Conservation (phyloP, 2,888 invertebrate genomes). For the Netelia fuscicornis region DNA sequence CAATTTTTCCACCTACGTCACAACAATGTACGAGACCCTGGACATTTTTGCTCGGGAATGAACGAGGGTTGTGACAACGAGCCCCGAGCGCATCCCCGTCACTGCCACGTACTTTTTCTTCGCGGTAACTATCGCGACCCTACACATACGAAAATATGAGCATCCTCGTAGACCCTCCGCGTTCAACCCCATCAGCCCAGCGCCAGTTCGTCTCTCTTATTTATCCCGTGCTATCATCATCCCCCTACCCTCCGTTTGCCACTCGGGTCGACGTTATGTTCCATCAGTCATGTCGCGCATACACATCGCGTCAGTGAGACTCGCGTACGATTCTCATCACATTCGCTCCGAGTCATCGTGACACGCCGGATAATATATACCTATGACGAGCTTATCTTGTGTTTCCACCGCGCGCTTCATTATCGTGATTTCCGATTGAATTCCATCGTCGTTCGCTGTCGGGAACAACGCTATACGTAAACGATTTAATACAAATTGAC, state of each 20-base stretch:
- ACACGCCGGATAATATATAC: slow-evolving; percentile 38
- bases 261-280: slow-evolving; percentile 51
- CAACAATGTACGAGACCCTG: slow-evolving; percentile 22
- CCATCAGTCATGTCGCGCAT: slow-evolving; percentile 56
- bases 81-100: slow-evolving; percentile 49
- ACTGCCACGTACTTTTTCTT: slow-evolving; percentile 49
- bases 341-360: slow-evolving; percentile 25
- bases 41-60: slow-evolving; percentile 53
- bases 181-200: slow-evolving; percentile 43
- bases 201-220: slow-evolving; percentile 53
- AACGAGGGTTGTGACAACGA: slow-evolving; percentile 56
- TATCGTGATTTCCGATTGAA: slow-evolving; percentile 42
- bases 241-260: neutral
- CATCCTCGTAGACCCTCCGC: slow-evolving; percentile 9
- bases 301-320: slow-evolving; percentile 15
- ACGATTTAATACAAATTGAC: neutral
- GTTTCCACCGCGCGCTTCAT: slow-evolving; percentile 35
- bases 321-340: slow-evolving; percentile 24
- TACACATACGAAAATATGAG: neutral
- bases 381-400: slow-evolving; percentile 49
- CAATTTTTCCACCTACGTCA: slow-evolving; percentile 45
- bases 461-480: slow-evolving; percentile 6
- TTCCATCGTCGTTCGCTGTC: slow-evolving; percentile 8
- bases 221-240: slow-evolving; percentile 41
- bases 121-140: slow-evolving; percentile 45